Evolutionary conservation across 1,140 invertebrate genomes (phyloP), one percentile per base, ranked within the genome.

Genomic region (Aphelinus atriplicis): DNA sequence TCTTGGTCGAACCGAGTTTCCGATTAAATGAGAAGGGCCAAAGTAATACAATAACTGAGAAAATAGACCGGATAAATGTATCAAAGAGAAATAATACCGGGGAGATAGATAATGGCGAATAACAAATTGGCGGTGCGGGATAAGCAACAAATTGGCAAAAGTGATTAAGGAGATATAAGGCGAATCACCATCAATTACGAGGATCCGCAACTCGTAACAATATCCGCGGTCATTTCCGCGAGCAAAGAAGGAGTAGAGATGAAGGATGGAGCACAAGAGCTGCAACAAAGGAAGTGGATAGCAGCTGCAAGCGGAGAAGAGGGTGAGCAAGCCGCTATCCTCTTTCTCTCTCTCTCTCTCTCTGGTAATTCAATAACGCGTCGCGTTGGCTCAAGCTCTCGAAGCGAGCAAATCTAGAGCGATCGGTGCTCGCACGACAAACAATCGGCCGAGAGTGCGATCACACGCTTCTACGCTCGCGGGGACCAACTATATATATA

Each of bases 321-420:
- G 3, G 58, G 10, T 60, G 4, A 7, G 58, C 7, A 26, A 4
- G 10, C 42, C 58, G 3, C 10, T 43, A 26, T 26, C 10, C 4
- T 3, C 10, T n/a, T n/a, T 7, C 58, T 60, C 58, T 10, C 58
- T 60, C 58, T 60, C 26, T 42, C 26, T 62, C 63, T 3, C 26
- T 50, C 67, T 60, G 43, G 67, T 69, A 69, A 69, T 69, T 69
- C 10, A 47, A 69, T 69, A 45, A 68, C 3, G 57, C 3, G 26
- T 6, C 2, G 1, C 6, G 65, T 26, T 7, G 50, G 50, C 48
- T 64, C 47, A 48, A 26, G 9, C 47, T 43, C 9, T 47, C 1
- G 7, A 2, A 2, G 43, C 3, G 3, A 1, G 7, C 2, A n/a
- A 1, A 10, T 7, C 2, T 65, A 3, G 43, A 68, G 47, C 57